Evolutionary conservation across 2,113 vertebrate species (phyloP), one percentile per base, ranked within the genome.

Genomic region (Catharus bicknelli): DNA sequence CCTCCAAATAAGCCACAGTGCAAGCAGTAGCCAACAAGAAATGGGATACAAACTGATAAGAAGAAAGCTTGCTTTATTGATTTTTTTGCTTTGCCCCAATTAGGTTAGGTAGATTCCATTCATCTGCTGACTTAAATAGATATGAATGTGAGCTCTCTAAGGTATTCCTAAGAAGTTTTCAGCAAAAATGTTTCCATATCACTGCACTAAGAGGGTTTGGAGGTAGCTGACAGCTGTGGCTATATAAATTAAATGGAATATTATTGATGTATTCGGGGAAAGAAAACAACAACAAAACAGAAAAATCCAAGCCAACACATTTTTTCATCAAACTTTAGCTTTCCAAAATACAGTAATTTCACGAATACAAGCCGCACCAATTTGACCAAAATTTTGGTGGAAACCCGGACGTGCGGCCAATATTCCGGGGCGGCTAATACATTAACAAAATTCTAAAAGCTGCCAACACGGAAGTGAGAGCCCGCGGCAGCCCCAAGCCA

Each of bases 131-230:
- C 79, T 94, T 96, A 97, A 96, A 85, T 77, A 87, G 94, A 96
- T 96, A 95, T 93, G 93, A 96, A 95, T 97, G 93, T 95, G 62
- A 97, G 93, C 32, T 94, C 91, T 93, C 95, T 94, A 83, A 83
- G 93, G 95, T 89, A 95, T 97, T 96, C 72, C 79, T 91, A 96
- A 96, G 76, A 84, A 94, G 72, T 96, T 97, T 96, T 93, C 75
- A 88, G 74, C 77, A 79, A 91, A 95, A 95, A 34, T 51, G 43
- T 96, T 98, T 97, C 94, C 90, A 62, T 96, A 96, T 90, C 93
- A 96, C 53, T 97, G 75, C 74, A 83, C 91, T 97, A 97, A 97
- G 74, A 94, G 68, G 63, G 86, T 96, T 95, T 96, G 83, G 80
- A 97, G 72, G 75, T 63, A 90, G 59, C 84, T 96, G 93, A 95